Evolutionary conservation across 2,888 invertebrate genomes (phyloP), one percentile per base, ranked within the genome.

Genomic region (Pandemis heparana): DNA sequence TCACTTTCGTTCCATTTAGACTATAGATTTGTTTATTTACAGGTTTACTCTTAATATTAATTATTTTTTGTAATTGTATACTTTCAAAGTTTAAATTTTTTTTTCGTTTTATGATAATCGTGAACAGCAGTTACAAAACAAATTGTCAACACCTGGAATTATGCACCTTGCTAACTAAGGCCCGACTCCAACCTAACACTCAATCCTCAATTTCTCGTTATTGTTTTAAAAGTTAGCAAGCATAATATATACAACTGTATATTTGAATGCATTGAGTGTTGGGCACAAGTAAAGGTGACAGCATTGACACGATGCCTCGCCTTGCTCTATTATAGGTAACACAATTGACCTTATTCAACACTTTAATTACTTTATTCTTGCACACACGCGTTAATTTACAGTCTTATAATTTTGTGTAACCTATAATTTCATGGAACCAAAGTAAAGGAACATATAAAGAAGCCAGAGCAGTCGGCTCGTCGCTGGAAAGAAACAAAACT

Each of bases 1-100:
- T 89, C 88, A 91, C 92, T 92, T 92, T 90, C 90, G 92, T 90
- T 92, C 92, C 92, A 89, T 86, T 83, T 80, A 80, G 76, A 79
- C 82, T 83, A 82, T 78, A 75, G 75, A 78, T 81, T 82, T 82
- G 85, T 70, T 74, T 89, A 89, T 89, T 87, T 89, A 89, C 89
- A 89, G 77, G 80, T 79, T 81, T 82, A 81, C 79, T 77, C 79
- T 82, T 81, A 83, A 78, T 79, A 81, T 79, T 78, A 71, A 75
- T 81, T 73, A 79, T 73, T 79, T 79, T 80, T 79, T 78, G 80
- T 78, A 76, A 77, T 77, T 79, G 79, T 79, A 79, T 79, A 79
- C 79, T 71, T 77, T 74, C 73, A 77, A 72, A 74, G 74, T 70
- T 75, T 74, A 16, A 56, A 68, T 66, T 53, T 69, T 64, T 71